Conservation (phyloP, 1,140 invertebrate species). For the Calephelis nemesis region DNA sequence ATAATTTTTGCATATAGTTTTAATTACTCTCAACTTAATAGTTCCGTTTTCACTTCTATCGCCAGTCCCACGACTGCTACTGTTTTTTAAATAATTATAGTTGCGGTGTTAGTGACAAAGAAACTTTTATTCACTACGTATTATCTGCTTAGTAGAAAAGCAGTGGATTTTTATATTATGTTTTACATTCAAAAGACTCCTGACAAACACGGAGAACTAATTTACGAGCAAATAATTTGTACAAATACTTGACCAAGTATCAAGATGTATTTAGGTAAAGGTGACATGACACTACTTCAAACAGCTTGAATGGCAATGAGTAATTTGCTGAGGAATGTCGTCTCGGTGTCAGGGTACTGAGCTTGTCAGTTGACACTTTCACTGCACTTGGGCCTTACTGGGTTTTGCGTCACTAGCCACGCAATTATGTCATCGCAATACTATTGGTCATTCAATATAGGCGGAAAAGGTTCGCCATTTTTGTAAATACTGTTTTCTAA, state of each 20-base stretch:
- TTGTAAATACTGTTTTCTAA: background rate
- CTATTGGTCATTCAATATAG: conserved; percentile 4
- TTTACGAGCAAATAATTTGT: too few species aligned
- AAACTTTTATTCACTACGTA: too few species aligned
- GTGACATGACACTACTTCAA: background rate
- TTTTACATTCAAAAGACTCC: too few species aligned
- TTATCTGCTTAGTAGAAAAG: too few species aligned
- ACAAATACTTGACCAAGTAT: background rate
- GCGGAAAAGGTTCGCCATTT: background rate
- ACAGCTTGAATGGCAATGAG: conserved; percentile 1
- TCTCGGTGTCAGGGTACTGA: conserved; percentile 16
- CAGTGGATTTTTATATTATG: too few species aligned
- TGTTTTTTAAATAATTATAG: too few species aligned
- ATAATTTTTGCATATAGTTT: too few species aligned
- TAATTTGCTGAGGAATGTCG: conserved; percentile 40
- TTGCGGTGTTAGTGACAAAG: too few species aligned
- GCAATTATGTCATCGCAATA: conserved; percentile 51
- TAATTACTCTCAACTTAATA: too few species aligned
- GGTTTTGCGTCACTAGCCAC: conserved; percentile 33
- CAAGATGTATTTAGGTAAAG: too few species aligned
- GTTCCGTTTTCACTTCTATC: too few species aligned
- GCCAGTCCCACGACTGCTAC: too few species aligned
- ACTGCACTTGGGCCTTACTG: conserved; percentile 45
- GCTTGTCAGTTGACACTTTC: conserved; percentile 59
- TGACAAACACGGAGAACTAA: background rate